Evolutionary conservation across 2,797 vertebrate species (phyloP).

Genomic region (Pangasius djambal): DNA sequence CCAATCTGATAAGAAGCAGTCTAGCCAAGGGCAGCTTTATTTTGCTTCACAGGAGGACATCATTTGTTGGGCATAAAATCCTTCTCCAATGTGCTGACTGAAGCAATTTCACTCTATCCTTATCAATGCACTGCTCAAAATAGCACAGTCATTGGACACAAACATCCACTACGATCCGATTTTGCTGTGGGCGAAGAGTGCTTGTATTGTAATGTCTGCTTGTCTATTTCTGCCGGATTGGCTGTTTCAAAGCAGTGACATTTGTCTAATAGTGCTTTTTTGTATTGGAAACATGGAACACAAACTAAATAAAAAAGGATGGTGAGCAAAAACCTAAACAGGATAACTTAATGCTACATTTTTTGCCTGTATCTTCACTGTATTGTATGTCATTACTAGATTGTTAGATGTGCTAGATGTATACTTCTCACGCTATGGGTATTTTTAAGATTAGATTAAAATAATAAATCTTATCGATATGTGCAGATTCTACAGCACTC

Average conservation of each 20-base stretch:
- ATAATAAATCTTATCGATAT: background rate
- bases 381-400: background rate
- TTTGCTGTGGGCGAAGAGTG: conserved; percentile 9
- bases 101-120: conserved; percentile 39
- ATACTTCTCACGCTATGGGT: background rate
- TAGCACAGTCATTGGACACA: conserved; percentile 33
- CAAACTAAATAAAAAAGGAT: background rate
- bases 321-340: conserved; percentile 10
- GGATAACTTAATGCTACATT: conserved; percentile 2
- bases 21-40: conserved; percentile 43
- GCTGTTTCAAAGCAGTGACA: conserved; percentile 25
- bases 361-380: background rate
- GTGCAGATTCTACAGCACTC: background rate
- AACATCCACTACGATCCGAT: conserved; percentile 28
- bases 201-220: conserved; percentile 20
- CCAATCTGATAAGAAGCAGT: conserved; percentile 51
- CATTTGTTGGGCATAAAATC: conserved; percentile 49
- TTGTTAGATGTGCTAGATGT: background rate
- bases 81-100: conserved; percentile 34
- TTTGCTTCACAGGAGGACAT: conserved; percentile 43
- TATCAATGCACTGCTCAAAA: conserved; percentile 42
- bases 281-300: background rate
- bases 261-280: background rate
- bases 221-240: conserved; percentile 27
- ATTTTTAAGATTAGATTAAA: background rate